Evolutionary conservation across 2,113 vertebrate genomes (phyloP).

Genomic region (Arothron firmamentum): DNA sequence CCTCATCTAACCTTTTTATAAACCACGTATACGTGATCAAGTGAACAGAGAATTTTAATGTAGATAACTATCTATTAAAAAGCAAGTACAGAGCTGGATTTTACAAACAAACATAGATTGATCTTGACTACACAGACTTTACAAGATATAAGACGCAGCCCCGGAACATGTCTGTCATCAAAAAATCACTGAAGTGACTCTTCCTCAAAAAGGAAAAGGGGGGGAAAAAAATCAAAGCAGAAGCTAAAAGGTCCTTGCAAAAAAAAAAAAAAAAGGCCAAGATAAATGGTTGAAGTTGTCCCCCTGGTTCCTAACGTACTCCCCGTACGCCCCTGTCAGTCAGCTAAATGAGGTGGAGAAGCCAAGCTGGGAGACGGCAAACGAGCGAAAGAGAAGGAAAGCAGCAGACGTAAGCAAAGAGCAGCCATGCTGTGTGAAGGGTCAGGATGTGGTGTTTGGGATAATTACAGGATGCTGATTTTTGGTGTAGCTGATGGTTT

Average conservation of each 20-base stretch:
- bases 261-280: slow-evolving; percentile 26
- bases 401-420: slow-evolving; percentile 13
- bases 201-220: slow-evolving; percentile 43
- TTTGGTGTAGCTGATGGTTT: slow-evolving; percentile 25
- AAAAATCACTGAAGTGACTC: slow-evolving; percentile 25
- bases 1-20: slow-evolving; percentile 45
- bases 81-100: not conserved
- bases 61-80: no score
- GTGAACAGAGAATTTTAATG: slow-evolving; percentile 2
- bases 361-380: slow-evolving; percentile 15
- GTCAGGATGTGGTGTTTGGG: slow-evolving; percentile 29
- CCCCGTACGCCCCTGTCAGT: slow-evolving; percentile 63
- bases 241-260: slow-evolving; percentile 16
- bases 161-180: slow-evolving; percentile 39
- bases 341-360: slow-evolving; percentile 68
- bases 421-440: slow-evolving; percentile 52
- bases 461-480: slow-evolving; percentile 41
- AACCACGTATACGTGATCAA: slow-evolving; percentile 7
- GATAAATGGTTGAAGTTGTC: slow-evolving; percentile 58
- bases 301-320: slow-evolving; percentile 59
- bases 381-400: slow-evolving; percentile 64
- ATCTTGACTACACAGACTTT: not conserved
- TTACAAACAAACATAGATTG: slow-evolving; percentile 2
- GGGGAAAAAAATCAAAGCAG: slow-evolving; percentile 42
- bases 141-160: slow-evolving; percentile 18